Evolutionary conservation across 2,113 vertebrate species (phyloP).

Genomic region (Nothocercus julius): DNA sequence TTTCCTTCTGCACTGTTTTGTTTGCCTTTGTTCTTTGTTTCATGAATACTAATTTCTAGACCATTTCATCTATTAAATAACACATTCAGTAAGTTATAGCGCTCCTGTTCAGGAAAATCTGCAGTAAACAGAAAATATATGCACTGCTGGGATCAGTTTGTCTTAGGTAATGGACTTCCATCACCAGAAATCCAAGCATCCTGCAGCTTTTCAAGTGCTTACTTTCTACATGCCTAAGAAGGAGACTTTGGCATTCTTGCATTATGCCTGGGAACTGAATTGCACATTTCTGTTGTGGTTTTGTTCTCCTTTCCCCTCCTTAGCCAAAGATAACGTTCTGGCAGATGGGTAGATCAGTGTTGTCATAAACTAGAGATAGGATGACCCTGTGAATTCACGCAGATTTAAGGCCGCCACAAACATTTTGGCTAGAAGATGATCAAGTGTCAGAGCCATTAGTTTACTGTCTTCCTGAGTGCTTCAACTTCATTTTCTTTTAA

Average conservation of each 20-base stretch:
- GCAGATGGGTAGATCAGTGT: neutral
- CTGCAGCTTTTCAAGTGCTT: rapidly evolving
- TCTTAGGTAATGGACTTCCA: neutral
- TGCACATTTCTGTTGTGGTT: neutral
- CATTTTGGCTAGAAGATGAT: neutral
- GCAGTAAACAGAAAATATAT: neutral
- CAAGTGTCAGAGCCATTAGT: neutral
- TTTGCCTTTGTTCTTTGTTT: constrained; percentile 16
- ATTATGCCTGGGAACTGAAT: neutral
- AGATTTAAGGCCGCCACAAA: neutral
- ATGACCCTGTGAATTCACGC: neutral
- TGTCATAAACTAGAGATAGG: neutral
- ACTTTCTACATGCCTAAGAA: neutral
- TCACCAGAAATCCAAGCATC: neutral
- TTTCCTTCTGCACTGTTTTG: neutral
- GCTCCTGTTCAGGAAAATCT: neutral
- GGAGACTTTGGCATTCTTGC: neutral
- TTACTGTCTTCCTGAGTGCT: neutral
- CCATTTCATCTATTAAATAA: neutral
- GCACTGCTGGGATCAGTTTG: neutral
- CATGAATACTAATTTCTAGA: neutral
- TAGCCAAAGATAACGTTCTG: neutral
- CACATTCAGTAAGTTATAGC: neutral
- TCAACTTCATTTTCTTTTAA: neutral
- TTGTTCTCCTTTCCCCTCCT: neutral